phyloP scores from a whole-genome alignment of 2,113 vertebrate species.

The Hipposideros armiger region DNA sequence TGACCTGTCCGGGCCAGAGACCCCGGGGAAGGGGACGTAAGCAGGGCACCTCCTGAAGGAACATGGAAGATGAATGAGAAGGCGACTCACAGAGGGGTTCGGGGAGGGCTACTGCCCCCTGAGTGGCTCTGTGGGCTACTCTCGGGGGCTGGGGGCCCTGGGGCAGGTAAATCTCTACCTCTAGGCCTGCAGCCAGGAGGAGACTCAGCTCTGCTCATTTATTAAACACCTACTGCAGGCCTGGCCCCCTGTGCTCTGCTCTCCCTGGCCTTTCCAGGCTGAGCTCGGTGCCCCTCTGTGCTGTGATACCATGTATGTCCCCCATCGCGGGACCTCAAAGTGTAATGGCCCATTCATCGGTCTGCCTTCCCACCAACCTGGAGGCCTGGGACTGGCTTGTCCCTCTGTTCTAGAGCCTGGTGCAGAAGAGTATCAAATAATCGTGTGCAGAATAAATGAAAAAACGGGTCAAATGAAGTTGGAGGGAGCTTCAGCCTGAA shows the following conservation, averaged over 20 bases:
- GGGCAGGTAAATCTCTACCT: neutral
- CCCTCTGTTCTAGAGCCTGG: neutral
- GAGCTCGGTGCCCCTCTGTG: no score
- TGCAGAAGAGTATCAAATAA: neutral
- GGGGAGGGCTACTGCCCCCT: neutral
- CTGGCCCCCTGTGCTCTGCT: neutral
- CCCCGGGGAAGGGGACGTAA: slow-evolving; percentile 63
- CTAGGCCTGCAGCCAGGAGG: neutral
- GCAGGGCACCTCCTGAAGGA: slow-evolving; percentile 74
- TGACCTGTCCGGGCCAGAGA: slow-evolving; percentile 79
- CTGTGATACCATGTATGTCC: neutral
- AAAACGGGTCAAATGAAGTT: neutral
- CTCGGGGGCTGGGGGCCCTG: neutral
- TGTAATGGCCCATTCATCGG: neutral
- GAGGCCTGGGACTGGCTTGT: neutral
- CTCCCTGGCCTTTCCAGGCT: neutral
- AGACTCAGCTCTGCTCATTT: neutral
- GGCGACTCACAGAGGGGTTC: no score
- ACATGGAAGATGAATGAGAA: neutral
- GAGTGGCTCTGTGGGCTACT: neutral
- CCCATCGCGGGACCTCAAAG: neutral
- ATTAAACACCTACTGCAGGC: neutral
- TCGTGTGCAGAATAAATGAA: neutral
- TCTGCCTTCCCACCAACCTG: neutral
- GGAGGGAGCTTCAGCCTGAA: neutral